Conservation (phyloP, 2,888 invertebrate species). For the Apodemia mormo region DNA sequence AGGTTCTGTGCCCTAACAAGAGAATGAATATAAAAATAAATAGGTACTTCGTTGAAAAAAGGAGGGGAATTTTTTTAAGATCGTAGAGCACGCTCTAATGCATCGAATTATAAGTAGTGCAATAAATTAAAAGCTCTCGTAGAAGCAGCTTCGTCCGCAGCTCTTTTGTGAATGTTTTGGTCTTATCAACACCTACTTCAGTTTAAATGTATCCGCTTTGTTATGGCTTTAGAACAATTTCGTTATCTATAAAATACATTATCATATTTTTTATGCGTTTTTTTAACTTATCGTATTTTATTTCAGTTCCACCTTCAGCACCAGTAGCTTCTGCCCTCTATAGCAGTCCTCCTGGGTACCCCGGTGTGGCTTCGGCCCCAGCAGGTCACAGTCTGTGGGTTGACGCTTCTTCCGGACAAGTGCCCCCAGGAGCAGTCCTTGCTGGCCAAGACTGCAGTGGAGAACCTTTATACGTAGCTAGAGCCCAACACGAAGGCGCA, state of each 20-base stretch:
- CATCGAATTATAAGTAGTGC: too few species aligned
- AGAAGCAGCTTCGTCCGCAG: not conserved
- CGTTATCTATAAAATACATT: not conserved
- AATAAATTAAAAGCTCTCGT: not conserved
- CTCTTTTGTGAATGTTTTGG: not conserved
- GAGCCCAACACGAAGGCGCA: conserved; percentile 90
- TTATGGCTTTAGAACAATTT: not conserved
- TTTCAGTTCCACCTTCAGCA: conserved; percentile 56
- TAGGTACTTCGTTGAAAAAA: too few species aligned
- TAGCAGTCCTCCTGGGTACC: conserved; percentile 57
- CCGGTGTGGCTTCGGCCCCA: conserved; percentile 34
- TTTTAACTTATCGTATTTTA: not conserved
- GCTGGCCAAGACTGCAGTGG: conserved; percentile 83
- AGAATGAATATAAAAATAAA: too few species aligned
- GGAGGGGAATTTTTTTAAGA: too few species aligned
- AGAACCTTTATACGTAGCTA: conserved; percentile 84
- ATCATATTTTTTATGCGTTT: not conserved
- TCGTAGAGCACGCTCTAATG: too few species aligned
- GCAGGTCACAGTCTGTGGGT: conserved; percentile 80
- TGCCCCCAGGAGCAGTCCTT: conserved; percentile 87
- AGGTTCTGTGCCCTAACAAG: too few species aligned
- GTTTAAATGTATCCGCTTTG: not conserved
- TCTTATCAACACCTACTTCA: not conserved
- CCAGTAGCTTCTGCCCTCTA: conserved; percentile 62
- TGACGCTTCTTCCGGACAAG: conserved; percentile 80